phyloP scores from a whole-genome alignment of 2,888 invertebrate genomes.

The Phalangium opilio region DNA sequence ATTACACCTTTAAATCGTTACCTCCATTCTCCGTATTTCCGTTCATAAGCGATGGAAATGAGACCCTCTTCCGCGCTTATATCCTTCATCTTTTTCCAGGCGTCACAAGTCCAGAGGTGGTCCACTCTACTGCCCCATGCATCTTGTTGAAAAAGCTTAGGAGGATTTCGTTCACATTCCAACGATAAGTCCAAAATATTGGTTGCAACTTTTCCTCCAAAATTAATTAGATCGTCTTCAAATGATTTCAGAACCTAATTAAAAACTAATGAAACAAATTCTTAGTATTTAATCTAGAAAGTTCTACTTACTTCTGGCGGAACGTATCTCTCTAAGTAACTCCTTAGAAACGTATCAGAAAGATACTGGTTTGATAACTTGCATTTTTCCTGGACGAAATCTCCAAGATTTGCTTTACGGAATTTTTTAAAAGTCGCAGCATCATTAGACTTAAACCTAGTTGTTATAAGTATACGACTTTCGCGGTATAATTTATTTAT shows the following conservation, averaged over 20 bases:
- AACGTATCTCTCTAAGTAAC: too few relatives aligned
- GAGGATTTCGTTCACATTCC: conserved; percentile 37
- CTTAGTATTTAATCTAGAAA: too few relatives aligned
- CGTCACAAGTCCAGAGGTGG: conserved; percentile 35
- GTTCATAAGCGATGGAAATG: conserved; percentile 36
- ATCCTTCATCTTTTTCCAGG: conserved; percentile 38
- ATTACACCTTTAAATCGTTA: conserved; percentile 10
- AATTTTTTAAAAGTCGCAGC: too few relatives aligned
- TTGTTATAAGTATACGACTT: too few relatives aligned
- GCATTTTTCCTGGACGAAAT: too few relatives aligned
- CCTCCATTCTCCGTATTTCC: conserved; percentile 26
- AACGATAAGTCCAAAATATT: conserved; percentile 34
- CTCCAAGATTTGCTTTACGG: too few relatives aligned
- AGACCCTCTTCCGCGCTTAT: conserved; percentile 41
- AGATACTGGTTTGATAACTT: too few relatives aligned
- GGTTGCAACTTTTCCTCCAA: conserved; percentile 36
- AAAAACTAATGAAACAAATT: too few relatives aligned
- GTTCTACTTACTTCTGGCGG: too few relatives aligned
- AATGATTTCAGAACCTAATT: conserved; percentile 25
- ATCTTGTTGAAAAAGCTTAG: conserved; percentile 34
- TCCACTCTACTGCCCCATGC: conserved; percentile 40
- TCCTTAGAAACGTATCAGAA: too few relatives aligned
- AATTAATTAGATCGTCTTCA: conserved; percentile 32
- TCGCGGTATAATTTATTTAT: too few relatives aligned
- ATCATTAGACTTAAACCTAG: too few relatives aligned